Percentiles rank a stretch among this genome's conserved stretches.
phyloP scores from a whole-genome alignment of 1,140 invertebrate genomes.

The Bombus waltoni region DNA sequence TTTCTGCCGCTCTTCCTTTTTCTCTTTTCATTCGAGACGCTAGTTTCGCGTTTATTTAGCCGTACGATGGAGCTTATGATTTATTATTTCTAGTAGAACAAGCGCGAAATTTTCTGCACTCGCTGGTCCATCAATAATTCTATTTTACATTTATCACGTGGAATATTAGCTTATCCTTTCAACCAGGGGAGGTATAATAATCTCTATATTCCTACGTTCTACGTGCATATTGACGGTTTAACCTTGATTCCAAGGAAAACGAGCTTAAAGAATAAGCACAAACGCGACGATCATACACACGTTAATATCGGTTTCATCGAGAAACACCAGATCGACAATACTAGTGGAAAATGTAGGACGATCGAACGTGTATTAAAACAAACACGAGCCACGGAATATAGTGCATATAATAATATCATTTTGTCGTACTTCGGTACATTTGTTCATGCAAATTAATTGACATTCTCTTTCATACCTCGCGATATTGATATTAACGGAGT shows the following conservation, averaged over 20 bases:
- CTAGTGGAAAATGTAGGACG: slow-evolving; percentile 27
- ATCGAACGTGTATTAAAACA: slow-evolving; percentile 25
- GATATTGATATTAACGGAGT: too few relatives aligned
- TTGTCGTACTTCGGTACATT: not conserved
- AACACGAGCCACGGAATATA: not conserved
- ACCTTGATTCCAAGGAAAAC: slow-evolving; percentile 25
- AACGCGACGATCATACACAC: not conserved
- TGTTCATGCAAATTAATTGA: not conserved
- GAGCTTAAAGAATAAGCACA: not conserved
- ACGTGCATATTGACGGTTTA: not conserved
- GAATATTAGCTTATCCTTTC: slow-evolving; percentile 29
- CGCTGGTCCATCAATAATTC: not conserved
- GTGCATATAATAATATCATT: not conserved
- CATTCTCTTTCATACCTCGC: not conserved
- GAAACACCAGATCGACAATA: slow-evolving; percentile 6
- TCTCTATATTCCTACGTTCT: not conserved
- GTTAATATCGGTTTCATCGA: not conserved
- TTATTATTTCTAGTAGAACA: not conserved
- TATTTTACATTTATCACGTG: not conserved
- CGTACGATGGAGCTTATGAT: not conserved
- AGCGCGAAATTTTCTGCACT: not conserved
- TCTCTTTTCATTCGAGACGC: not conserved
- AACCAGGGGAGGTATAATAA: too few relatives aligned
- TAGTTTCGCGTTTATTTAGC: too few relatives aligned
- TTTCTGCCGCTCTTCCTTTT: not conserved